Conservation (phyloP, 64 coral and sea anemone genomes). For the Montipora foliosa region DNA sequence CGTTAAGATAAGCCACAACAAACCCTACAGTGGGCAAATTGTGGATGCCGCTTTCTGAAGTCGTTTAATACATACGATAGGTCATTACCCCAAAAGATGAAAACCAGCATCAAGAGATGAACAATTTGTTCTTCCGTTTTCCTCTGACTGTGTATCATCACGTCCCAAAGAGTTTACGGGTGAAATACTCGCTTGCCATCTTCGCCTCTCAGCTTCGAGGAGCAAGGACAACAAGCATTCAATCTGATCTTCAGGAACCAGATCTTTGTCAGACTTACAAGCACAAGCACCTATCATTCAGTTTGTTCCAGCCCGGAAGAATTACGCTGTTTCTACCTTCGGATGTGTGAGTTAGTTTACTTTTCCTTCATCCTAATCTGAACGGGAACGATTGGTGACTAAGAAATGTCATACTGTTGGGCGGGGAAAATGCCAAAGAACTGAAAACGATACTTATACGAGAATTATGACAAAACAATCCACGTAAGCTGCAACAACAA, state of each 20-base stretch:
- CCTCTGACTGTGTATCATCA: neutral
- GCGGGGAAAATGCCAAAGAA: no score
- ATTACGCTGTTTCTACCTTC: neutral
- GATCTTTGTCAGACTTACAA: conserved; percentile 41
- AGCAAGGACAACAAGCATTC: conserved; percentile 39
- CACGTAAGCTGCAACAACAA: no score
- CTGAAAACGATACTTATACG: no score
- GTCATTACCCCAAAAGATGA: neutral
- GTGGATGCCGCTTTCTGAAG: no score
- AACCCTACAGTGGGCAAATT: no score
- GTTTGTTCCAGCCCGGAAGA: neutral
- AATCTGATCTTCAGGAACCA: conserved; percentile 49
- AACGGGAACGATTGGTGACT: neutral
- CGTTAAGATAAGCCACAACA: no score
- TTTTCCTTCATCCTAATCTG: neutral
- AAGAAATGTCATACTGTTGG: no score
- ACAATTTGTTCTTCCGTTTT: neutral
- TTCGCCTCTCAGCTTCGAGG: conserved; percentile 47
- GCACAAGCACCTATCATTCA: conserved; percentile 44
- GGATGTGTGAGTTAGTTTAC: neutral
- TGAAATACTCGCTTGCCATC: conserved; percentile 43
- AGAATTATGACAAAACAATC: no score
- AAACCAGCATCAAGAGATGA: conserved; percentile 14
- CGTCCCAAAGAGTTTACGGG: conserved; percentile 19
- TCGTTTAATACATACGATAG: no score